A percentile compares a stretch with the other conserved stretches of the same genome.
phyloP scores from a whole-genome alignment of 2,113 vertebrate genomes.

The Cyprinodon variegatus region DNA sequence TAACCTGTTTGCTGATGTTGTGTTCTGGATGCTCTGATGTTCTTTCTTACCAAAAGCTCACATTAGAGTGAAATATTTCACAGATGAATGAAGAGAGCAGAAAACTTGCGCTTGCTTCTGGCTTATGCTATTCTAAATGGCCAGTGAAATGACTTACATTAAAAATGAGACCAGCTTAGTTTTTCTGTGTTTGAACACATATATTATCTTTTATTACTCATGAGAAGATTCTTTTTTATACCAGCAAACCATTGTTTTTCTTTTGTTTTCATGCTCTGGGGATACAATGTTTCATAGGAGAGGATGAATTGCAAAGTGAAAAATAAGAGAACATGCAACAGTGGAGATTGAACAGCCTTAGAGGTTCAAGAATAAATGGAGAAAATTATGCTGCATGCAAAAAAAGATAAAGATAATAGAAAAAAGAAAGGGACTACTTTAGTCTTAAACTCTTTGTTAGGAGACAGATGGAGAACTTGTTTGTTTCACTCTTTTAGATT shows the following conservation, averaged over 20 bases:
- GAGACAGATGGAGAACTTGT: constrained; percentile 68
- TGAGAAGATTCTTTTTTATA: constrained; percentile 17
- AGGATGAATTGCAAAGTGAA: neutral
- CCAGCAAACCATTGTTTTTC: neutral
- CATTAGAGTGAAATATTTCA: too few relatives aligned
- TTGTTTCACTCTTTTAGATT: constrained; percentile 63
- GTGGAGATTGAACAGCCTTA: constrained; percentile 14
- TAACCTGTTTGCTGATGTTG: too few relatives aligned
- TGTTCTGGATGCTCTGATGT: too few relatives aligned
- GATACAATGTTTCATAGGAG: neutral
- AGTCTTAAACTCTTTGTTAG: constrained; percentile 47
- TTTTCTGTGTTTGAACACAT: neutral
- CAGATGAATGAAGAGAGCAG: too few relatives aligned
- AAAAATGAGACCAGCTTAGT: too few relatives aligned
- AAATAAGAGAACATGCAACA: constrained; percentile 26
- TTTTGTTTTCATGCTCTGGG: constrained; percentile 7
- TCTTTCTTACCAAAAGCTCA: too few relatives aligned
- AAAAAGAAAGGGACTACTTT: constrained; percentile 25
- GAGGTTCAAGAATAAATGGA: constrained; percentile 28
- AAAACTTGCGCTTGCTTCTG: too few relatives aligned
- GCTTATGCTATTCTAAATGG: neutral
- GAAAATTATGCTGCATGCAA: constrained; percentile 23
- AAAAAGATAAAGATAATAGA: constrained; percentile 14
- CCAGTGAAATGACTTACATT: neutral
- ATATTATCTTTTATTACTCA: constrained; percentile 17